These are phyloP conservation scores for Zosterops lateralis DNA, from an alignment of 2,113 vertebrate species.

Conservation along the genomic window DNA sequence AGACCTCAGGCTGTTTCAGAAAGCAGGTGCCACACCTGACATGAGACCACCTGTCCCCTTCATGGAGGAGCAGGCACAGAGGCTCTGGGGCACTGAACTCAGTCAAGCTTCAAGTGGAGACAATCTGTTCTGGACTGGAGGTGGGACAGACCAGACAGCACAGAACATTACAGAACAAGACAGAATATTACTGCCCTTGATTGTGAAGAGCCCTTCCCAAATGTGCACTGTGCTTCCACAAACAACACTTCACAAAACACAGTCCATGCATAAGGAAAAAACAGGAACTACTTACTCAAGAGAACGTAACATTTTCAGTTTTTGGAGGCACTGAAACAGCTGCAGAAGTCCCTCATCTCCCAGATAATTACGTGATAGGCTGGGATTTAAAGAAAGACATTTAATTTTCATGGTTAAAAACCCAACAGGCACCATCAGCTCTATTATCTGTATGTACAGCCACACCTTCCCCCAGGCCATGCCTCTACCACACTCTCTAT, in stretches of 20 bases:
- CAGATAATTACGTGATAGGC: slow-evolving; percentile 81
- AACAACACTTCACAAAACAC: background rate
- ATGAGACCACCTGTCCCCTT: background rate
- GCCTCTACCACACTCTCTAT: accelerated
- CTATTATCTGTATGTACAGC: background rate
- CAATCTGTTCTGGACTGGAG: background rate
- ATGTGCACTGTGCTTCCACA: background rate
- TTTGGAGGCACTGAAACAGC: slow-evolving; percentile 70
- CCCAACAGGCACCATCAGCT: background rate
- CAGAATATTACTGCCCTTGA: background rate
- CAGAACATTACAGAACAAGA: background rate
- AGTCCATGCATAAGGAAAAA: background rate
- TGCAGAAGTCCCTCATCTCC: slow-evolving; percentile 71
- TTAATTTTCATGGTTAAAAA: background rate
- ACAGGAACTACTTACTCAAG: slow-evolving; percentile 78
- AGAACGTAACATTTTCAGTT: slow-evolving; percentile 66
- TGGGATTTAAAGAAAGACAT: slow-evolving; percentile 47
- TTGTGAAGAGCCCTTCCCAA: background rate
- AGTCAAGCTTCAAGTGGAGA: background rate
- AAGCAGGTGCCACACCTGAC: background rate
- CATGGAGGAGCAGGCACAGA: background rate
- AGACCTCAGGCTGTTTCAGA: background rate
- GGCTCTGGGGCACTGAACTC: background rate
- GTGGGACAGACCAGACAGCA: background rate
- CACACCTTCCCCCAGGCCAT: background rate